Evolutionary conservation across 1,140 invertebrate genomes (phyloP), one percentile per base, ranked within the genome.

Genomic region (Thrips palmi): DNA sequence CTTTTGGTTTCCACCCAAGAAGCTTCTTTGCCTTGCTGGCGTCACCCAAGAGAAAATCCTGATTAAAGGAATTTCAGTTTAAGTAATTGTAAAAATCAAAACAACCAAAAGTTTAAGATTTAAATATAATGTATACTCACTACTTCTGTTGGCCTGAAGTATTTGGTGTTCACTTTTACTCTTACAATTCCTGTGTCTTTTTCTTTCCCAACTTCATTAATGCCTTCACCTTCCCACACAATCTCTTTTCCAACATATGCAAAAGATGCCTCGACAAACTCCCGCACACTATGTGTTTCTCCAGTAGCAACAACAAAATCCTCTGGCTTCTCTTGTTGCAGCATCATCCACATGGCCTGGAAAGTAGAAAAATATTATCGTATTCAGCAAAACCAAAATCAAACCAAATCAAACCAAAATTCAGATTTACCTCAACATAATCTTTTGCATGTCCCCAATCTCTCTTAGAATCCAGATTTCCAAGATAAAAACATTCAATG

Each of bases 401-500:
- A 32, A 42, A 33, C 14, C 19, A 45, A 24, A 23, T 37, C 29
- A 39, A 31, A 48, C 45, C 30, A 40, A 42, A 33, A 39, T 29
- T 47, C n/a, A 40, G 21, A 31, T 44, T 49, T 57, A 88, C 86
- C 68, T 97, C 85, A 20, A 98, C 87, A 63, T 97, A 99, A 63
- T 98, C 94, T 58, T 77, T 88, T 0, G 96, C 96, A 66, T 99
- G 96, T 8, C 96, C 96, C 96, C 96, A 99, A 60, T 99, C 96
- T 52, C 96, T 66, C 56, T 82, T 80, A 11, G 93, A 82, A 61
- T 97, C 89, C 41, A 99, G 63, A 60, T 97, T 97, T 27, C 96
- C 96, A 21, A 99, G 63, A 58, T 97, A 85, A 33, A 99, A 60
- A 40, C 62, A 68, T 44, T 94, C 77, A 54, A 91, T 71, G 41